Evolutionary conservation across 1,140 invertebrate genomes (phyloP).

Genomic region (Microplitis demolitor): DNA sequence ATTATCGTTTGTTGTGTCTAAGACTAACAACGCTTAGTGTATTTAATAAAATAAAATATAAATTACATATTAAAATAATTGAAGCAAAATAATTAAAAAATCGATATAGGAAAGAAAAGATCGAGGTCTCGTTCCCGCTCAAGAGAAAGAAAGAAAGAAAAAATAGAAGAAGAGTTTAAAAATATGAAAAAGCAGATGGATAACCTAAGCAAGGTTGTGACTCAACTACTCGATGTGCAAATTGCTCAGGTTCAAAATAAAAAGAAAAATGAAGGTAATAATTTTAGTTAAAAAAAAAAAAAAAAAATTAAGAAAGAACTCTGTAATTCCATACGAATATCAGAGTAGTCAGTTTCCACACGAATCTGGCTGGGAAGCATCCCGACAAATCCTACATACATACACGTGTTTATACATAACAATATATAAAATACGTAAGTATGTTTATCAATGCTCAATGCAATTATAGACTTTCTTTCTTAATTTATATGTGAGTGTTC

Average conservation of each 20-base stretch:
- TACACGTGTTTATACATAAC: background rate
- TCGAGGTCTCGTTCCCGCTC: background rate
- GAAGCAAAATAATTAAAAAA: background rate
- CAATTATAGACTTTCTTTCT: background rate
- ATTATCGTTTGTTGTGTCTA: conserved; percentile 3
- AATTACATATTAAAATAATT: background rate
- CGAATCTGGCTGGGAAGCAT: background rate
- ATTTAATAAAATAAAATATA: background rate
- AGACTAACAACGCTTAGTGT: background rate
- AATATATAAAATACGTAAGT: background rate
- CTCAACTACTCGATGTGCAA: background rate
- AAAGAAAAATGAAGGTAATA: background rate
- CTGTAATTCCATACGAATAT: conserved; percentile 10
- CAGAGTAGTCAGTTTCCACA: conserved; percentile 4
- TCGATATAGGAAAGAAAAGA: background rate
- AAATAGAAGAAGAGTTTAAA: background rate
- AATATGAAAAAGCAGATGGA: background rate
- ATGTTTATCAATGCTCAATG: background rate
- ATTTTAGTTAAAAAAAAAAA: background rate
- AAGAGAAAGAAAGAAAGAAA: background rate
- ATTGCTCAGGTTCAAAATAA: background rate
- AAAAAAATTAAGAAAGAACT: background rate
- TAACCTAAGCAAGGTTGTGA: background rate
- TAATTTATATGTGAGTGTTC: background rate
- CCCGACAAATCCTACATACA: background rate